A percentile compares a stretch with the other conserved stretches of the same genome.
These are phyloP conservation scores for Eristalis intricaria DNA, from an alignment of 2,888 invertebrate genomes.

Conservation along the genomic window DNA sequence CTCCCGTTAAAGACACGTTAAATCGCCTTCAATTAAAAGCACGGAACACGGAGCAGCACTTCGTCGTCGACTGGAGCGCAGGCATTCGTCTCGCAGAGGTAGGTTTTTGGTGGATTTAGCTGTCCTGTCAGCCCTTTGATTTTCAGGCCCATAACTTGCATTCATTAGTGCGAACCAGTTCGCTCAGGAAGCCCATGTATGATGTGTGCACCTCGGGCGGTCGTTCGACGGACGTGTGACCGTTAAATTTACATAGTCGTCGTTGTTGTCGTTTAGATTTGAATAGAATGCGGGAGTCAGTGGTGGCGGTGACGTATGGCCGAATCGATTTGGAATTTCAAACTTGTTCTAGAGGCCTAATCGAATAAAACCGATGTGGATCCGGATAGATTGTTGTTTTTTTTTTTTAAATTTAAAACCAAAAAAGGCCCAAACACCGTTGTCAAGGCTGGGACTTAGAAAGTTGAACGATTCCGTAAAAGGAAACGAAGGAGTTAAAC, in stretches of 20 bases:
- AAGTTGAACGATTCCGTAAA: neutral
- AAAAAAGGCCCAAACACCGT: neutral
- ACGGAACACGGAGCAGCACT: neutral
- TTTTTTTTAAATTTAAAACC: neutral
- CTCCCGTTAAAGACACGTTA: neutral
- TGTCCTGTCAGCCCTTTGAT: neutral
- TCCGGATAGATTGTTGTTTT: neutral
- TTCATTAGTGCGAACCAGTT: neutral
- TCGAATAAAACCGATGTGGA: too few species aligned
- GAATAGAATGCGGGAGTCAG: conserved; percentile 37
- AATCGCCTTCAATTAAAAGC: neutral
- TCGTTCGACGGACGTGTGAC: neutral
- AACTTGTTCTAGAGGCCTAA: neutral
- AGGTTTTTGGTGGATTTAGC: neutral
- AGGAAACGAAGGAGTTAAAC: neutral
- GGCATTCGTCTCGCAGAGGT: neutral
- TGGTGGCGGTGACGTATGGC: conserved; percentile 24
- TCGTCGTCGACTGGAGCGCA: neutral
- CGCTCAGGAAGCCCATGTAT: neutral
- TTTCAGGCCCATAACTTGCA: neutral
- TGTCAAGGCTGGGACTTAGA: neutral
- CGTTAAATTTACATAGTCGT: conserved; percentile 38
- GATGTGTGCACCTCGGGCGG: neutral
- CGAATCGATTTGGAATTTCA: neutral
- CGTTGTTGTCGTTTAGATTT: conserved; percentile 3